Evolutionary conservation across 92 coral and sea anemone genomes (phyloP).

Genomic region (Phymanthus crucifer): DNA sequence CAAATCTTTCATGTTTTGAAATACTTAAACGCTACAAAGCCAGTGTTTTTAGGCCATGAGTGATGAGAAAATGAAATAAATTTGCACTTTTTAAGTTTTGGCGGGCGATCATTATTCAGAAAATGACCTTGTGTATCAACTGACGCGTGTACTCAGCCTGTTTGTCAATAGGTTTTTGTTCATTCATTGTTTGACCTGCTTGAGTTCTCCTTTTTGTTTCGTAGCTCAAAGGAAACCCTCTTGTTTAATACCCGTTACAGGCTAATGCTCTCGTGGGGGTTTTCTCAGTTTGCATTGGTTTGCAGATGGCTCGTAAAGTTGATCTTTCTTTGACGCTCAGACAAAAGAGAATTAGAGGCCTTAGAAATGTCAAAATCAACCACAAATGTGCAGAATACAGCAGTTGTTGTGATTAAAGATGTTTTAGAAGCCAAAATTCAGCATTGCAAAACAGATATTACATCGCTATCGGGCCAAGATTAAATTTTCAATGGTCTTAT

Average conservation of each 20-base stretch:
- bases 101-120: background rate
- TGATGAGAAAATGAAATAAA: background rate
- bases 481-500: too few species aligned
- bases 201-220: slow-evolving; percentile 1
- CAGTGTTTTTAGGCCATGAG: background rate
- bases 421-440: too few species aligned
- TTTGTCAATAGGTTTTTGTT: background rate
- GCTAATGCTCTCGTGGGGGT: background rate
- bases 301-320: slow-evolving; percentile 5
- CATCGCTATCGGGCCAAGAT: too few species aligned
- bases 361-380: too few species aligned
- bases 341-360: background rate
- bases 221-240: background rate
- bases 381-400: too few species aligned
- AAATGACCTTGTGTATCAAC: background rate
- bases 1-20: background rate
- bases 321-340: background rate
- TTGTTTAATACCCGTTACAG: background rate
- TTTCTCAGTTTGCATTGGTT: background rate
- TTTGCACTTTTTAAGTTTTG: slow-evolving; percentile 18
- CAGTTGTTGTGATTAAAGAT: too few species aligned
- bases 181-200: background rate
- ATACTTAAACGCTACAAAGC: background rate
- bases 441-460: too few species aligned
- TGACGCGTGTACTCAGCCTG: slow-evolving; percentile 2